Conservation (phyloP, 2,888 invertebrate species). For the Abrostola tripartita region DNA sequence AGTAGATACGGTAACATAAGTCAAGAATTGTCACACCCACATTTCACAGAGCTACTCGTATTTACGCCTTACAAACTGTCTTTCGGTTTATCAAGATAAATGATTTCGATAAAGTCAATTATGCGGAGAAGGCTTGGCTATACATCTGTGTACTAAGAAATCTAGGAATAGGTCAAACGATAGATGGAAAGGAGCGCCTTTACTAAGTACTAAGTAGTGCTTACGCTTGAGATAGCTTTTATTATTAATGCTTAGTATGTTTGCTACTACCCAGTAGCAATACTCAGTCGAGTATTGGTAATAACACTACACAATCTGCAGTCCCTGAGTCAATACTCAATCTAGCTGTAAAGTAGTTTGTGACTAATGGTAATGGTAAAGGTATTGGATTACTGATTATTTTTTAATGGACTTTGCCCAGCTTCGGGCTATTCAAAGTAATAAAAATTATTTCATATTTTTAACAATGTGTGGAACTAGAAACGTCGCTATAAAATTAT, state of each 20-base stretch:
- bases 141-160: conserved; percentile 21
- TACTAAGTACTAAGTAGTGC: conserved; percentile 2
- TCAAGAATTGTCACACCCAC: conserved; percentile 17
- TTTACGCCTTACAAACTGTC: conserved; percentile 34
- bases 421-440: too few relatives aligned
- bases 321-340: too few relatives aligned
- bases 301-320: too few relatives aligned
- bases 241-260: conserved; percentile 1
- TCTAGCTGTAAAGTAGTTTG: conserved; percentile 1
- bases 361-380: background rate
- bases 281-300: background rate
- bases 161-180: conserved; percentile 30
- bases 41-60: conserved; percentile 15
- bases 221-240: conserved; percentile 7
- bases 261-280: background rate
- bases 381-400: background rate
- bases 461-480: too few relatives aligned
- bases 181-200: conserved; percentile 26
- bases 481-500: too few relatives aligned
- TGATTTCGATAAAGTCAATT: conserved; percentile 54
- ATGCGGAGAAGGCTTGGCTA: conserved; percentile 35
- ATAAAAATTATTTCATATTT: too few relatives aligned
- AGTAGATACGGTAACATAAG: background rate
- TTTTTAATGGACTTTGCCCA: background rate
- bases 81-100: conserved; percentile 50